Percentiles rank a stretch among this genome's conserved stretches.
Evolutionary conservation across 2,797 vertebrate species (phyloP).

Genomic region (Falco columbarius): DNA sequence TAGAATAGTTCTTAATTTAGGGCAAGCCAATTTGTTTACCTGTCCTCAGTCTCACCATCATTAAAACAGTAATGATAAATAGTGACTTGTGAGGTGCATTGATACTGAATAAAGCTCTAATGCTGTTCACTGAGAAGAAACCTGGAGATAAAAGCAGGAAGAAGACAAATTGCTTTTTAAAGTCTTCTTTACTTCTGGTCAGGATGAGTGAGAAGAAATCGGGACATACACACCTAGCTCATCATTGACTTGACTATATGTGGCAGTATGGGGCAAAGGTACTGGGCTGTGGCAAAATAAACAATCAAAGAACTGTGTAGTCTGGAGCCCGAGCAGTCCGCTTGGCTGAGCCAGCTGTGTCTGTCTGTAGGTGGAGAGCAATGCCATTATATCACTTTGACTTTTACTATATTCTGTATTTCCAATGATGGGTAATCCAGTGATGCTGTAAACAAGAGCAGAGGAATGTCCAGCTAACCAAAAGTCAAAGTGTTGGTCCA

Average conservation of each 20-base stretch:
- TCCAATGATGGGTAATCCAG: background rate
- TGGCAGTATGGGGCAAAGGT: background rate
- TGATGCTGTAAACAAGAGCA: background rate
- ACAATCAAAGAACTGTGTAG: background rate
- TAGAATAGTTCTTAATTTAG: background rate
- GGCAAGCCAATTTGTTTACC: background rate
- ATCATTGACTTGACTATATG: background rate
- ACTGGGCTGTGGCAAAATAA: background rate
- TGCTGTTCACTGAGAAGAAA: background rate
- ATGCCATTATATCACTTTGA: background rate
- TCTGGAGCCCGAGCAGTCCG: background rate
- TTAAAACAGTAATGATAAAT: constrained; percentile 11
- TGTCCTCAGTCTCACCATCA: background rate
- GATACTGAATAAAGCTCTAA: background rate
- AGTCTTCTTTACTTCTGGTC: background rate
- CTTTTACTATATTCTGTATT: constrained; percentile 15
- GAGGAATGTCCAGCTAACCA: background rate
- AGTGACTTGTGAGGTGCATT: background rate
- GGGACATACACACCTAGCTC: background rate
- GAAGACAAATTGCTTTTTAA: background rate
- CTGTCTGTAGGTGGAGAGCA: background rate
- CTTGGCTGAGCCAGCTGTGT: background rate
- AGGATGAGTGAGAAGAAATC: background rate
- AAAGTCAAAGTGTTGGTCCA: background rate
- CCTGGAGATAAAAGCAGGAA: background rate